A percentile compares a stretch with the other conserved stretches of the same genome.
These are phyloP conservation scores for Neoarius graeffei DNA, from an alignment of 2,113 vertebrate genomes.

Conservation along the genomic window DNA sequence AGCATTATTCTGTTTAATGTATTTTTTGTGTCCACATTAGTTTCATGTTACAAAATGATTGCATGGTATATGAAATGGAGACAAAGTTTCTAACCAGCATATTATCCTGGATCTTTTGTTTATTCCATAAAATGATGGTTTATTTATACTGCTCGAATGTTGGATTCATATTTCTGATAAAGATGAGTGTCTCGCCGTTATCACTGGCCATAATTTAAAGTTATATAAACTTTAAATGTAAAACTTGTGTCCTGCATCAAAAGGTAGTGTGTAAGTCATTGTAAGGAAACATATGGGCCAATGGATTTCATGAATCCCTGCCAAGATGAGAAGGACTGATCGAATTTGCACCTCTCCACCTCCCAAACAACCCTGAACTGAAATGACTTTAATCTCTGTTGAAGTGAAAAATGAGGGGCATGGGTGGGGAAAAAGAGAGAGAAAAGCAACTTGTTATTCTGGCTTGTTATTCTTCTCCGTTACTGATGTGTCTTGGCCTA, in stretches of 20 bases:
- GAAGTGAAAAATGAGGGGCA: slow-evolving; percentile 56
- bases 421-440: slow-evolving; percentile 11
- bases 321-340: slow-evolving; percentile 57
- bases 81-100: slow-evolving; percentile 66
- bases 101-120: slow-evolving; percentile 57
- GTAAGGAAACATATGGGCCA: slow-evolving; percentile 58
- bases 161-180: too few species aligned
- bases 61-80: slow-evolving; percentile 62
- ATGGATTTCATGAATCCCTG: slow-evolving; percentile 49
- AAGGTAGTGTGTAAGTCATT: slow-evolving; percentile 32
- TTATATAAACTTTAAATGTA: slow-evolving; percentile 8
- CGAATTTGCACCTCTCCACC: slow-evolving; percentile 35
- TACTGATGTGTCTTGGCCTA: slow-evolving; percentile 59
- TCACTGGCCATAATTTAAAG: background rate
- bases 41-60: slow-evolving; percentile 58
- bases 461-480: slow-evolving; percentile 44
- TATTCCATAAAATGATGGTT: background rate
- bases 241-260: slow-evolving; percentile 9
- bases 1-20: slow-evolving; percentile 37
- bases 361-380: slow-evolving; percentile 37
- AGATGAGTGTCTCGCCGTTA: background rate
- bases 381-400: slow-evolving; percentile 57
- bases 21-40: slow-evolving; percentile 32
- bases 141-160: background rate
- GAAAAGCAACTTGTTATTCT: slow-evolving; percentile 51